Base-by-base conservation (phyloP, 2,888 invertebrate genomes). In the Standfussiana lucernea region DNA sequence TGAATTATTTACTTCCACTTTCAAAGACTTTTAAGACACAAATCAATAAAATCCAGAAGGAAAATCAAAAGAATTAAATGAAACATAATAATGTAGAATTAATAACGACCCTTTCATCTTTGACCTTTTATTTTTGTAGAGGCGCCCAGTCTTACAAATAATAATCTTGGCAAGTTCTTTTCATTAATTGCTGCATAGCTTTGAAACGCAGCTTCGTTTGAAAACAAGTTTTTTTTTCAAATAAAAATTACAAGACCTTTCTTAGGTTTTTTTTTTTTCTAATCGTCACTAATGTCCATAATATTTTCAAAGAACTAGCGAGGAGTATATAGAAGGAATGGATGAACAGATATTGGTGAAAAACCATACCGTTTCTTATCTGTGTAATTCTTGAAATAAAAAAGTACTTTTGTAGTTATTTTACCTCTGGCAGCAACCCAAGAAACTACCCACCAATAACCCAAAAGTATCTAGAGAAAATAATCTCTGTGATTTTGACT, bases 81-180 rank as follows among this genome's bases (percentile, higher is more conserved):
- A 72, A 74, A 66, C 28, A 42, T 13, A 61, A n/a, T 53, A 66
- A 73, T 65, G 21, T 18, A 66, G n/a, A 66, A 79, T 61, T 81
- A 67, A 67, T 66, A 28, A 4, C 45, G 66, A 37, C 32, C 42
- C 61, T 79, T 81, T 79, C n/a, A 81, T 81, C 61, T 81, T 24
- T 59, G 21, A n/a, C 59, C 56, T 42, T 74, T 37, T 66, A 50
- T 42, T 50, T 50, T 47, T 35, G 45, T 11, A 56, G 37, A 32
- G 65, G 40, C 73, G 37, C 42, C 40, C 15, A 42, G 35, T 66
- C 56, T 80, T 59, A 59, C 35, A 73, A 80, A 47, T 59, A 80
- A 47, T 59, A 35, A 37, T 35, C 11, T 50, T n/a, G 40, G 47
- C 28, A 74, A 42, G 81, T 66, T 47, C 42, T 28, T 18, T 80